Evolutionary conservation across 35 echinoderm and acorn worm genomes (phyloP), one percentile per base, ranked within the genome.

Genomic region (Chiridota heheva): DNA sequence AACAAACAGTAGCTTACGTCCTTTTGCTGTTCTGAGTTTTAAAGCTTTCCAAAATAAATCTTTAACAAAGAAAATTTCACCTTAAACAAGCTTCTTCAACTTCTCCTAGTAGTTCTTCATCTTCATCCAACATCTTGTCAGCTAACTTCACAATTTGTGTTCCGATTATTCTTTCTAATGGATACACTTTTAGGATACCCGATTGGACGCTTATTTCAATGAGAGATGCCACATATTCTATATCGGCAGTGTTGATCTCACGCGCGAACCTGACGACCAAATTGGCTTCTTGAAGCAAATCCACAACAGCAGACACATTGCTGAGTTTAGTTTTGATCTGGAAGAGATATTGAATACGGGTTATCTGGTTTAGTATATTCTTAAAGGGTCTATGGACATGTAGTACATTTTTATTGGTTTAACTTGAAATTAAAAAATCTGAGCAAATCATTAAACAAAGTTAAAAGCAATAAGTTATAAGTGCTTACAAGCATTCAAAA

Each of bases 71-170:
- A 71, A 37, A 7, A 7, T 24, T 43, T 24, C 58, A 96, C 92
- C 83, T 96, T 36, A 82, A 71, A 55, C 81, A 86, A 15, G 92
- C 88, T 34, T 39, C 59, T 20, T 90, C 70, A 2, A 83, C 82
- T 38, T 27, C 77, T 27, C 81, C 59, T 0, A 96, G 68, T 4
- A 86, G 22, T 30, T 24, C 45, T 1, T 44, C 35, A 20, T 90
- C 68, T 0, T 86, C 25, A 13, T 96, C 81, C 46, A 96, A 60
- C 25, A 96, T 73, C 36, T 85, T 83, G 36, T 90, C 78, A 2
- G 82, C 87, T 40, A 96, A 44, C 1, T 75, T 79, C 29, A 86
- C 77, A 3, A 96, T 63, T 64, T 86, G 75, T 3, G 67, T 46
- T 0, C 92, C 92, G 4, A 96, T 42, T 17, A 84, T 33, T 33